Conservation (phyloP, 2,113 vertebrate genomes). For the Cercocebus atys region DNA sequence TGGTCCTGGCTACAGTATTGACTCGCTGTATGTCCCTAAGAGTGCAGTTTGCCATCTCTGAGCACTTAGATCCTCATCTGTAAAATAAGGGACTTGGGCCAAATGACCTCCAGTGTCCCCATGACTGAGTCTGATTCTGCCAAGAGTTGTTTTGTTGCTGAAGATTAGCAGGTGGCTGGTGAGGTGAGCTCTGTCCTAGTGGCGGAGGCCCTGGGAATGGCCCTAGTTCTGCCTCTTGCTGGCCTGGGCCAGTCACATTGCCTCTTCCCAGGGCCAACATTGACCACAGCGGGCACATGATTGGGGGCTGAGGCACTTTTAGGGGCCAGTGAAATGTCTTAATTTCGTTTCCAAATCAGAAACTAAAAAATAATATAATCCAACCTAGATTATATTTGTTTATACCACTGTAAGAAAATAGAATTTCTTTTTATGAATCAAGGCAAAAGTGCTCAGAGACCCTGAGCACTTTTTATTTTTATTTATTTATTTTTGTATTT, state of each 20-base stretch:
- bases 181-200: background rate
- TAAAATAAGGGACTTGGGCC: background rate
- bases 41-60: accelerated
- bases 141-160: background rate
- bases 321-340: background rate
- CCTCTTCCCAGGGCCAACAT: accelerated
- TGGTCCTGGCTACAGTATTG: accelerated
- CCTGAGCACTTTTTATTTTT: no score
- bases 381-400: background rate
- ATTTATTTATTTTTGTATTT: no score
- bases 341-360: background rate
- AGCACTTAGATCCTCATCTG: accelerated
- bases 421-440: background rate
- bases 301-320: background rate
- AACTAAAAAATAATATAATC: background rate
- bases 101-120: background rate
- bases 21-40: background rate
- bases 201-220: accelerated
- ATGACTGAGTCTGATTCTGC: no score
- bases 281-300: no score
- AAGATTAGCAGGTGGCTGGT: background rate
- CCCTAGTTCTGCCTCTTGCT: background rate
- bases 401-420: background rate
- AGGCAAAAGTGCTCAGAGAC: background rate
- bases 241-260: accelerated